Base-by-base conservation (phyloP, 2,888 invertebrate species). In the Cylloceria caligata region DNA sequence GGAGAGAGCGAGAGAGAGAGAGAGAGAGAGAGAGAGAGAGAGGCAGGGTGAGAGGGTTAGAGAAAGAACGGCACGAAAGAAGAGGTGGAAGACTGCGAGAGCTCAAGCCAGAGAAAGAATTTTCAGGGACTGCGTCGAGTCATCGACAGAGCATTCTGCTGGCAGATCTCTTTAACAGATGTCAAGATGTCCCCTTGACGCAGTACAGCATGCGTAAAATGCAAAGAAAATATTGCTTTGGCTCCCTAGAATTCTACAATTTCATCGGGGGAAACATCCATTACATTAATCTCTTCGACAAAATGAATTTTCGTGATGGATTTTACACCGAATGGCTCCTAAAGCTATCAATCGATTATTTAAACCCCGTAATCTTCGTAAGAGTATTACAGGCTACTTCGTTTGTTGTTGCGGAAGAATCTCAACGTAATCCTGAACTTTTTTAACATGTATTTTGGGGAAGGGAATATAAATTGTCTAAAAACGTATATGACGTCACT, bases 121-220 rank as follows among this genome's bases (percentile, higher is more conserved):
- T 65, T 49, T 65, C 19, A 45, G 42, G 34, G 39, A 30, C 45
- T 39, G 57, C 64, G 47, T 62, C 64, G 74, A 71, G 78, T 68
- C 62, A 55, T 19, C 36, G 49, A 49, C 34, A 13, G 7, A 62
- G 47, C 27, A 27, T 27, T 72, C 65, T 80, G 39, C 65, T 19
- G 45, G 65, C 16, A 16, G 47, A 74, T 73, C 21, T 27, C 55
- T 74, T 69, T 73, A 64, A 64, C 73, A 64, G 55, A 73, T 81
- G 62, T 34, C 24, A 49, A 21, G 52, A 76, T 71, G 19, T 19
- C 60, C n/a, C 9, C 16, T 7, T 16, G 34, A 0, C 24, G 39
- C 55, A n/a, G 68, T 13, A 36, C 52, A 39, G 11, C 52, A 36
- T 21, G 68, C 21, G 49, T 68, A 13, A 68, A 68, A 13, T 49